Conservation (phyloP, 2,113 vertebrate genomes). For the Micronycteris hirsuta region DNA sequence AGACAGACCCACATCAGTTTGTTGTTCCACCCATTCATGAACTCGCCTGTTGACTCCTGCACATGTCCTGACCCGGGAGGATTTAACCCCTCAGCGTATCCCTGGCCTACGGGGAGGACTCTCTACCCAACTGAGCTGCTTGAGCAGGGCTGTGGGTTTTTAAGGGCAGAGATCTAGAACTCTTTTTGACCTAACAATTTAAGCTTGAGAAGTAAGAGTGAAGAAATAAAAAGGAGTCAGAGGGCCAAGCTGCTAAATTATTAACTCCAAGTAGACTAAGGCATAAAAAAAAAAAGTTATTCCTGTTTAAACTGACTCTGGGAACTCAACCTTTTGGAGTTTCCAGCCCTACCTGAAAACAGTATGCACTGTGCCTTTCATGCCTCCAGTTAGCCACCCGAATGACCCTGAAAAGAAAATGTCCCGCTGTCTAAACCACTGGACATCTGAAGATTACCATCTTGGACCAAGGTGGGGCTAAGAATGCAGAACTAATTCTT, state of each 20-base stretch:
- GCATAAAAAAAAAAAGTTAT: neutral
- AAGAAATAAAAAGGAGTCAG: neutral
- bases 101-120: neutral
- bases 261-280: neutral
- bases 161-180: neutral
- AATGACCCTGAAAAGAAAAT: neutral
- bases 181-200: neutral
- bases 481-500: neutral
- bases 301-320: neutral
- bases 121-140: neutral
- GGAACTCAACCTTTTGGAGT: neutral
- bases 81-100: neutral
- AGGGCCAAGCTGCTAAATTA: neutral
- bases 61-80: neutral
- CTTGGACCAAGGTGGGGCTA: neutral
- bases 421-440: neutral
- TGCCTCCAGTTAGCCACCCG: neutral
- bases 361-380: neutral
- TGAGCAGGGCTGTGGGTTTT: neutral
- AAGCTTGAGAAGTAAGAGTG: neutral
- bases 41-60: neutral
- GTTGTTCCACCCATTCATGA: neutral
- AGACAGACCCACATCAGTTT: neutral
- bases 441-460: neutral
- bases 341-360: neutral